Evolutionary conservation across 2,797 vertebrate genomes (phyloP).

Genomic region (Tangara arthus): DNA sequence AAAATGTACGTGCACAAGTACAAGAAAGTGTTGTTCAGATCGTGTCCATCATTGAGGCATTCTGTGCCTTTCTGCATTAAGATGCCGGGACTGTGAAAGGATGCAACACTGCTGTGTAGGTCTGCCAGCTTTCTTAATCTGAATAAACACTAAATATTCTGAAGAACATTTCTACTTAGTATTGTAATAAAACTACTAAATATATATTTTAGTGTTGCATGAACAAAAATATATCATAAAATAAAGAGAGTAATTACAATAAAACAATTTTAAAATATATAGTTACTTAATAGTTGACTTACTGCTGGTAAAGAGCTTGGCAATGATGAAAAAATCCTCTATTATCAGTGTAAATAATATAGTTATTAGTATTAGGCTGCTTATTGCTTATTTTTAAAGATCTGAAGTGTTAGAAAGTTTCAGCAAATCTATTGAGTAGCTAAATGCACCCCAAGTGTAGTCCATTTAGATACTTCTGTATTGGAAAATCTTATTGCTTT

Average conservation of each 20-base stretch:
- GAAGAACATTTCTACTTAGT: not conserved
- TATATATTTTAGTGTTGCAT: not conserved
- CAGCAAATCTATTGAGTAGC: not conserved
- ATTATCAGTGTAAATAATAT: not conserved
- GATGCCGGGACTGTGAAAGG: not conserved
- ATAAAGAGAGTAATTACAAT: not conserved
- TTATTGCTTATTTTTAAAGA: not conserved
- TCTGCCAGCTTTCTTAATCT: not conserved
- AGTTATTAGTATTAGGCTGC: not conserved
- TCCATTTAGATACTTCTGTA: not conserved
- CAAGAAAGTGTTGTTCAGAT: not conserved
- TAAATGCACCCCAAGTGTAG: not conserved
- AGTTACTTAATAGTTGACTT: not conserved
- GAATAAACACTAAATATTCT: not conserved
- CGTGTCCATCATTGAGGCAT: not conserved
- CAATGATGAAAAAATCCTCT: not conserved
- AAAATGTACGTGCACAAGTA: not conserved
- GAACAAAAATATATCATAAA: not conserved
- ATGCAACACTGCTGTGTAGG: not conserved
- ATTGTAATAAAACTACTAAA: not conserved
- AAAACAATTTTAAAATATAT: not conserved
- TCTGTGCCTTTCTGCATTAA: not conserved
- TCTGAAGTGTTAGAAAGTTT: not conserved
- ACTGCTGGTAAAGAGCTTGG: not conserved
- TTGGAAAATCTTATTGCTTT: not conserved